These are phyloP conservation scores for Mugil cephalus DNA, from an alignment of 2,113 vertebrate genomes.

Conservation along the genomic window DNA sequence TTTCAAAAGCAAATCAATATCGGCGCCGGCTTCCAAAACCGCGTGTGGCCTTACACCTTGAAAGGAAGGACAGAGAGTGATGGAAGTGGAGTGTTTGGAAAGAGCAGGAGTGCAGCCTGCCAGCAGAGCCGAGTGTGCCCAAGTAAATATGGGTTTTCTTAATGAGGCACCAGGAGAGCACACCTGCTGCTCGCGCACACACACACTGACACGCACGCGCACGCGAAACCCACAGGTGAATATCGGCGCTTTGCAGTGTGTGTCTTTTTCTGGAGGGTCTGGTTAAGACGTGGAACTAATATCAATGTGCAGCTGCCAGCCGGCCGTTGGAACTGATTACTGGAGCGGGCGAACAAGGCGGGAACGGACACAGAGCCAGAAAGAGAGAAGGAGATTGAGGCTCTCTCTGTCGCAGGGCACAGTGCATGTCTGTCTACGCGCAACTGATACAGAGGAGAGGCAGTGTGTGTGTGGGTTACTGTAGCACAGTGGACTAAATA, in stretches of 20 bases:
- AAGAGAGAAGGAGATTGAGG: conserved; percentile 2
- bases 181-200: conserved; percentile 47
- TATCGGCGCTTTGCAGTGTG: conserved; percentile 18
- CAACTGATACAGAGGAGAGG: conserved; percentile 10
- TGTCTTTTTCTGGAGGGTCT: conserved; percentile 18
- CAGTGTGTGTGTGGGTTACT: neutral
- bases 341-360: conserved; percentile 15
- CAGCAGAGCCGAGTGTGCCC: conserved; percentile 50
- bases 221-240: conserved; percentile 49
- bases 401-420: neutral
- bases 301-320: conserved; percentile 72
- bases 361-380: neutral
- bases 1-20: conserved; percentile 15
- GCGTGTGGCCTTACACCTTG: conserved; percentile 22
- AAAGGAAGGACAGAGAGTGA: conserved; percentile 8
- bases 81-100: conserved; percentile 47
- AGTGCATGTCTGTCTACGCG: conserved; percentile 23
- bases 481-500: conserved; percentile 14
- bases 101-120: conserved; percentile 35
- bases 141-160: conserved; percentile 73
- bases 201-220: neutral
- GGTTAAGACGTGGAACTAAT: conserved; percentile 65
- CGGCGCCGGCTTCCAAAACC: neutral
- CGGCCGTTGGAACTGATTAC: conserved; percentile 29
- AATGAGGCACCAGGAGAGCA: conserved; percentile 66